Percentiles rank a stretch among this genome's conserved stretches.
Evolutionary conservation across 1,140 invertebrate species (phyloP).

Genomic region (Drosophila varians): DNA sequence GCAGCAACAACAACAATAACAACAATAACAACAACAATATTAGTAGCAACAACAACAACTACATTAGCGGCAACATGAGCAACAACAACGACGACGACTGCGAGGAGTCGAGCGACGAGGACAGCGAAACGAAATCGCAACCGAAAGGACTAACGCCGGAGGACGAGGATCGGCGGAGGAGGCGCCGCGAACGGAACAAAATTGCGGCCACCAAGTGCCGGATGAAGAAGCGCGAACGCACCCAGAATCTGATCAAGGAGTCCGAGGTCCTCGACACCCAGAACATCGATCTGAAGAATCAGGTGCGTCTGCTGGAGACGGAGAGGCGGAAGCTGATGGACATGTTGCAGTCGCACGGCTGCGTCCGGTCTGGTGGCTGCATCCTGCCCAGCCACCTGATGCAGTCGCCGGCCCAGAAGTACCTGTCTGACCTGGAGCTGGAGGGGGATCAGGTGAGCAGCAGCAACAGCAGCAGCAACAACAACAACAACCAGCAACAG

Average conservation of each 20-base stretch:
- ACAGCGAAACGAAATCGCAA: slow-evolving; percentile 70
- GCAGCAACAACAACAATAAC: slow-evolving; percentile 8
- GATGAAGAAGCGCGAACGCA: slow-evolving; percentile 96
- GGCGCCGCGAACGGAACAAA: slow-evolving; percentile 95
- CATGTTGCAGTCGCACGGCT: slow-evolving; percentile 86
- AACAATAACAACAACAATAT: slow-evolving; percentile 17
- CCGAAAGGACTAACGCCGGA: slow-evolving; percentile 89
- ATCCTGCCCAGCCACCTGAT: slow-evolving; percentile 65
- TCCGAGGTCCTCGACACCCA: slow-evolving; percentile 93
- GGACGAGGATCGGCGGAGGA: slow-evolving; percentile 93
- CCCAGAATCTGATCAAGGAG: slow-evolving; percentile 93
- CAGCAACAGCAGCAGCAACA: slow-evolving; percentile 32
- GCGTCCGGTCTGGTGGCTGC: slow-evolving; percentile 84
- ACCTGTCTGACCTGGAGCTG: slow-evolving; percentile 64
- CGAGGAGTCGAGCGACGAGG: slow-evolving; percentile 77
- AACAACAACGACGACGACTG: slow-evolving; percentile 63
- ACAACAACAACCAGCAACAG: slow-evolving; percentile 26
- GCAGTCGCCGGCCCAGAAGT: slow-evolving; percentile 76
- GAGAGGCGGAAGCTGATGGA: slow-evolving; percentile 87
- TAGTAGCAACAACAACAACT: slow-evolving; percentile 54
- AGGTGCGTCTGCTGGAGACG: slow-evolving; percentile 88
- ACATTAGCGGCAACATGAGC: slow-evolving; percentile 35
- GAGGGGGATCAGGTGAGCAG: slow-evolving; percentile 17
- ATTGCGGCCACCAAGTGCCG: slow-evolving; percentile 97
- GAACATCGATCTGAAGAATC: slow-evolving; percentile 92